phyloP scores from a whole-genome alignment of 2,888 invertebrate species.

The Mythimna pallens region DNA sequence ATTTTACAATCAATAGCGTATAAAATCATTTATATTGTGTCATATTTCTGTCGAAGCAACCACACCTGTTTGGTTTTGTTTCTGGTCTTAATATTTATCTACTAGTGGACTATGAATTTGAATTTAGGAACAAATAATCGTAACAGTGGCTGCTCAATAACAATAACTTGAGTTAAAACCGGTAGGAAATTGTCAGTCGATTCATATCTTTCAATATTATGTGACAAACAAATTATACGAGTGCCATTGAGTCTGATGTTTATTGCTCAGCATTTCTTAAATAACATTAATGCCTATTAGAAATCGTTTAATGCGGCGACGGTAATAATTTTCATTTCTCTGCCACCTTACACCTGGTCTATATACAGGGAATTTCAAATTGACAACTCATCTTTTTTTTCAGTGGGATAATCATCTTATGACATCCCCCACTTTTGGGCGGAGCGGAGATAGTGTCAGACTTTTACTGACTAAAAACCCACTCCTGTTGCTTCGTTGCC shows the following conservation, averaged over 20 bases:
- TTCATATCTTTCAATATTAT: conserved; percentile 35
- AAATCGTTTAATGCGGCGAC: background rate
- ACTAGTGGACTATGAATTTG: conserved; percentile 42
- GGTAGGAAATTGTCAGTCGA: conserved; percentile 20
- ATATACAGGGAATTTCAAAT: background rate
- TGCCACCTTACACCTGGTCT: background rate
- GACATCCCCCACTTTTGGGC: too few species aligned
- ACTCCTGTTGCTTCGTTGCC: too few species aligned
- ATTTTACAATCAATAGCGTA: conserved; percentile 62
- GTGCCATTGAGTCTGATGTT: conserved; percentile 21
- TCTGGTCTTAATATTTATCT: conserved; percentile 53
- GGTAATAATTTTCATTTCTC: background rate
- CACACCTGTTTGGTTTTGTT: conserved; percentile 57
- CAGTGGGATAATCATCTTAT: too few species aligned
- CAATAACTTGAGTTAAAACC: conserved; percentile 46
- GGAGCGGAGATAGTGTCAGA: too few species aligned
- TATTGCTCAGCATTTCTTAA: conserved; percentile 19
- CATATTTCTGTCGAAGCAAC: conserved; percentile 44
- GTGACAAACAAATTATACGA: conserved; percentile 26
- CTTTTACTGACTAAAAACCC: too few species aligned
- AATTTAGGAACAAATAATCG: conserved; percentile 45
- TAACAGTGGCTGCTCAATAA: conserved; percentile 41
- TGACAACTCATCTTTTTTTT: background rate
- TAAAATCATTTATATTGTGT: conserved; percentile 46
- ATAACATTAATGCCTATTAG: background rate